These are phyloP conservation scores for Chirona hameri DNA, from an alignment of 2,888 invertebrate genomes.

Conservation along the genomic window DNA sequence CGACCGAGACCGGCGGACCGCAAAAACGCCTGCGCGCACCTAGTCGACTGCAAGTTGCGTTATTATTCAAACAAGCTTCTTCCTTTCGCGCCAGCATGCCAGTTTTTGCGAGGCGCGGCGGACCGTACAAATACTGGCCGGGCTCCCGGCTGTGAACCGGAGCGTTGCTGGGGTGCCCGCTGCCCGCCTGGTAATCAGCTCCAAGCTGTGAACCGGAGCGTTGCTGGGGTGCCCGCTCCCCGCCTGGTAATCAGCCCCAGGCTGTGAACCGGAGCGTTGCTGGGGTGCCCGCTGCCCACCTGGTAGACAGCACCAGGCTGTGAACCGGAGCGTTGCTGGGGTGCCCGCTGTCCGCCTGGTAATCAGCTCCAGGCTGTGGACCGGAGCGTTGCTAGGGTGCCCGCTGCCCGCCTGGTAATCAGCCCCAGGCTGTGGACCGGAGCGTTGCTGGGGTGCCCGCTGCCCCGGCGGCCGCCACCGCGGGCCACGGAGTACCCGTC, in stretches of 20 bases:
- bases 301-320: no score
- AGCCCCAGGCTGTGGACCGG: no score
- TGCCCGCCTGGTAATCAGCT: background rate
- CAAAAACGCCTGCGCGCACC: constrained; percentile 5
- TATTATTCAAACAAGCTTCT: constrained; percentile 29
- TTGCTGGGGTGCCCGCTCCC: no score
- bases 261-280: background rate
- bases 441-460: no score
- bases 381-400: background rate
- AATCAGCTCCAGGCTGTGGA: background rate
- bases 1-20: background rate
- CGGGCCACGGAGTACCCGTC: no score
- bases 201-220: no score
- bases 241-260: no score
- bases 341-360: no score
- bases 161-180: background rate
- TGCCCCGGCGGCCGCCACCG: no score
- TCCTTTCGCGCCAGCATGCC: constrained; percentile 6
- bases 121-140: constrained; percentile 7
- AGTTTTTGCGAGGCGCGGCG: constrained; percentile 5
- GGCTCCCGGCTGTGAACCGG: background rate
- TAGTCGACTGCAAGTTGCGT: constrained; percentile 24
- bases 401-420: background rate
- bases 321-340: no score
- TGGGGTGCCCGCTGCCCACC: background rate